A percentile compares a stretch with the other conserved stretches of the same genome.
Conservation (phyloP, 2,113 vertebrate genomes). For the Vimba vimba region DNA sequence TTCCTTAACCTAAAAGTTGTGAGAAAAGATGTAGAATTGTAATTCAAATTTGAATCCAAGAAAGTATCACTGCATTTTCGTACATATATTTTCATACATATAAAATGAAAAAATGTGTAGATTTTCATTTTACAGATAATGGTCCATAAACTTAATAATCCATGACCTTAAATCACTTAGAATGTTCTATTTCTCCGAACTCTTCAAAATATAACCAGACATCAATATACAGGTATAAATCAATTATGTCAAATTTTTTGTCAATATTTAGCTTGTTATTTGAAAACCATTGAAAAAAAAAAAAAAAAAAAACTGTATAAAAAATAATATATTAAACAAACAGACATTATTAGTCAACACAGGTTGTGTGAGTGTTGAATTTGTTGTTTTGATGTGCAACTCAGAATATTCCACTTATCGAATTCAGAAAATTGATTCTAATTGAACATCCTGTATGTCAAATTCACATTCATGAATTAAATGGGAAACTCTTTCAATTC, state of each 20-base stretch:
- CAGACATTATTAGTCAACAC: background rate
- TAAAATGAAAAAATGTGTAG: too few species aligned
- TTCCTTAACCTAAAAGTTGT: too few species aligned
- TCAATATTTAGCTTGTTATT: background rate
- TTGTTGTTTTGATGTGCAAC: background rate
- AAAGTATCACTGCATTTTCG: too few species aligned
- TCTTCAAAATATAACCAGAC: background rate
- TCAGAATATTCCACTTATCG: background rate
- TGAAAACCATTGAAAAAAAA: background rate
- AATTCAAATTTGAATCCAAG: background rate
- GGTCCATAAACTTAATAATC: too few species aligned
- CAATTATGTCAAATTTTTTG: background rate
- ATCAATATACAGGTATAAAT: background rate
- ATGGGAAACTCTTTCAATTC: background rate
- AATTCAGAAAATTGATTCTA: background rate
- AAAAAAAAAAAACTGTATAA: too few species aligned
- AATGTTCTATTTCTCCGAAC: background rate
- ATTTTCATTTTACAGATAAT: too few species aligned
- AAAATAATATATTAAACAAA: background rate
- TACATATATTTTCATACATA: too few species aligned
- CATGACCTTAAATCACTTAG: too few species aligned
- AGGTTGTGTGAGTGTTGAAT: background rate
- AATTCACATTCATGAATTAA: background rate
- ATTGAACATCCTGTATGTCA: background rate
- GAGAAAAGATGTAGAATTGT: background rate